Base-by-base conservation (phyloP, 2,797 vertebrate species). In the Takifugu rubripes region DNA sequence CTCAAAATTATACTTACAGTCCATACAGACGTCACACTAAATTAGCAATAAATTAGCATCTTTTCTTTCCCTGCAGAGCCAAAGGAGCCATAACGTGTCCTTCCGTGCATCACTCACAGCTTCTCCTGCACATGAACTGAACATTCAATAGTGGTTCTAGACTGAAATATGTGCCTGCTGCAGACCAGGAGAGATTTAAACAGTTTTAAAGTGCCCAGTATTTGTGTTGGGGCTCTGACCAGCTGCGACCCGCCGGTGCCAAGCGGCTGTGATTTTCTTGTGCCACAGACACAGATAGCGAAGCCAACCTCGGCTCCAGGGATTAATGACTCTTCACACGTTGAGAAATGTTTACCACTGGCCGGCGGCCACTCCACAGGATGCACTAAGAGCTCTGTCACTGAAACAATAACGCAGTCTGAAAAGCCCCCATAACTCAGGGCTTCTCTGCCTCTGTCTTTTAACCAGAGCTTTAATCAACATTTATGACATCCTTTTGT, bases 401-500 rank as follows among this genome's bases (percentile, higher is more conserved):
- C 83, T 70, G 88, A 86, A 90, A 92, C 89, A 91, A 91, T 91
- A 91, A 90, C 70, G 76, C 84, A 83, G 84, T 81, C 87, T 88
- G 87, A 87, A 84, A 88, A 82, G 76, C 83, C 45, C 50, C 78
- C 85, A 90, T 93, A 93, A 93, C 84, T 93, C 92, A 92, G 83
- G 68, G 78, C 74, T 75, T 82, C 84, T 88, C 82, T 79, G 86
- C 85, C 89, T 84, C 67, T 86, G 85, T 91, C 88, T 90, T 89
- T 92, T 92, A 92, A 92, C 85, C 87, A 77, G 81, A 84, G 84
- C 87, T 91, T 93, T 92, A 92, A 92, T 91, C 90, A 92, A 90
- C 86, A 81, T 93, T 92, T 93, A 93, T 92, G 90, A 91, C 90
- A 90, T 89, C 85, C 90, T 86, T 91, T 91, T 92, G 88, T 92